These are phyloP conservation scores for Chelonus formosanus DNA, from an alignment of 2,888 invertebrate genomes.

Conservation along the genomic window DNA sequence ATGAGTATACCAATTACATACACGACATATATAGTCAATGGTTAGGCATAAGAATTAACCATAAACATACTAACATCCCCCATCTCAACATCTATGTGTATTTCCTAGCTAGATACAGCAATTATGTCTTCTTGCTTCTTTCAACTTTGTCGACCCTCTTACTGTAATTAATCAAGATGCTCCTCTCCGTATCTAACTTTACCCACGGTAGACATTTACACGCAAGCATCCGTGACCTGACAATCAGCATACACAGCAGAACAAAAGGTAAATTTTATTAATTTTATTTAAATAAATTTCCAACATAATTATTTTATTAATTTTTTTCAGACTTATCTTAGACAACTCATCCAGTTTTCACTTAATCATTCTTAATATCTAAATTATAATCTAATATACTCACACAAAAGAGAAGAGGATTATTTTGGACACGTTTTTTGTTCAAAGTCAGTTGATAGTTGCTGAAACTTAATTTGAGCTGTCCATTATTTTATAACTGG, in stretches of 20 bases:
- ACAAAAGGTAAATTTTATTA: conserved; percentile 1
- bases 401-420: no score
- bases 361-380: no score
- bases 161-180: conserved; percentile 32
- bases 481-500: no score
- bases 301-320: no score
- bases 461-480: no score
- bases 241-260: not conserved
- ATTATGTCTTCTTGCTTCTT: conserved; percentile 32
- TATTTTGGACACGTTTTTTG: no score
- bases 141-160: conserved; percentile 22
- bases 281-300: no score
- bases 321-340: not conserved
- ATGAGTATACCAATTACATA: not conserved
- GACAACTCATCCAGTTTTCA: not conserved
- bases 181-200: not conserved
- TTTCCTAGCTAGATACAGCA: conserved; percentile 29
- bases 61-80: conserved; percentile 7
- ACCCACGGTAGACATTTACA: conserved; percentile 9
- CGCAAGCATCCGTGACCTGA: conserved; percentile 16
- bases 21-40: not conserved
- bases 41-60: not conserved
- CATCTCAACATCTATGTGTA: conserved; percentile 26
- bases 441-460: no score
- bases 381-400: no score